phyloP scores from a whole-genome alignment of 2,113 vertebrate genomes.

The Vulpes lagopus region DNA sequence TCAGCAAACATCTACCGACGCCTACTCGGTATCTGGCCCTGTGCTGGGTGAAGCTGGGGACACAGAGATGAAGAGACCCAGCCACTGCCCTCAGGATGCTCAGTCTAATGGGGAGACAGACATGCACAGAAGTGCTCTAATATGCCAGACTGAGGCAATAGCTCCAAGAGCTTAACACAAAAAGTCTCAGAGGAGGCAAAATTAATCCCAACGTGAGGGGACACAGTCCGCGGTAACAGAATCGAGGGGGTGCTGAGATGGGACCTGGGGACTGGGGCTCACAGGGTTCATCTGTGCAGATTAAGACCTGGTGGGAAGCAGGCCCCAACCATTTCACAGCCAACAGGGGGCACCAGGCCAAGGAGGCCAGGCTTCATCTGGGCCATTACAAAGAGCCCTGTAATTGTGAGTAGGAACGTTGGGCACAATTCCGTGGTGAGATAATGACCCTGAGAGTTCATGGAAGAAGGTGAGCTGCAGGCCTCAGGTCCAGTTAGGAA shows the following conservation, averaged over 20 bases:
- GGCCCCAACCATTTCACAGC: neutral
- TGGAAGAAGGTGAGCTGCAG: neutral
- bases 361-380: neutral
- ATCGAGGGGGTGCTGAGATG: neutral
- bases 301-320: rapidly evolving
- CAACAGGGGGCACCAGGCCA: neutral
- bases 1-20: conserved; percentile 82
- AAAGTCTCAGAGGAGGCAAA: neutral
- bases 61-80: conserved; percentile 17
- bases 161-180: neutral
- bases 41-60: conserved; percentile 76
- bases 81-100: conserved; percentile 56
- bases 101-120: conserved; percentile 67
- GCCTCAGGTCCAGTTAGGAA: neutral
- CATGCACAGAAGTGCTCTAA: neutral
- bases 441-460: neutral
- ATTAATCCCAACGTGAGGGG: neutral
- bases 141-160: neutral
- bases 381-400: neutral
- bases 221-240: rapidly evolving
- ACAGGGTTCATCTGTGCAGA: neutral
- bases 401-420: neutral
- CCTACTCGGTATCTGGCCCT: conserved; percentile 78
- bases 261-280: neutral
- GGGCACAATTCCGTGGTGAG: neutral